Conservation (phyloP, 1,140 invertebrate species). For the honey bee (Apis mellifera) region Amel_HAv3.1 CM009946.2:6719501-6720000, state of each 20-base stretch:
- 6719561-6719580: no score
- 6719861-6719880: constrained; percentile 37
- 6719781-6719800: constrained; percentile 82
- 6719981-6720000: no score
- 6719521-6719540: no score
- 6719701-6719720: constrained; percentile 80
- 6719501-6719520: no score
- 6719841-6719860: constrained; percentile 52
- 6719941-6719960: background rate
- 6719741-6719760: constrained; percentile 81
- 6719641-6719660: constrained; percentile 52
- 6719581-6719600: no score
- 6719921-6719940: no score
- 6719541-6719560: no score
- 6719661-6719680: constrained; percentile 76
- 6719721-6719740: constrained; percentile 79
- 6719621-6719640: constrained; percentile 15
- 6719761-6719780: constrained; percentile 73
- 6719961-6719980: no score
- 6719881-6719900: constrained; percentile 52
- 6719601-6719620: background rate
- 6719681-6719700: constrained; percentile 75
- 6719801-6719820: constrained; percentile 76
- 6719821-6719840: constrained; percentile 69
- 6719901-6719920: background rate